phyloP scores from a whole-genome alignment of 2,113 vertebrate genomes.

The Apaloderma vittatum region DNA sequence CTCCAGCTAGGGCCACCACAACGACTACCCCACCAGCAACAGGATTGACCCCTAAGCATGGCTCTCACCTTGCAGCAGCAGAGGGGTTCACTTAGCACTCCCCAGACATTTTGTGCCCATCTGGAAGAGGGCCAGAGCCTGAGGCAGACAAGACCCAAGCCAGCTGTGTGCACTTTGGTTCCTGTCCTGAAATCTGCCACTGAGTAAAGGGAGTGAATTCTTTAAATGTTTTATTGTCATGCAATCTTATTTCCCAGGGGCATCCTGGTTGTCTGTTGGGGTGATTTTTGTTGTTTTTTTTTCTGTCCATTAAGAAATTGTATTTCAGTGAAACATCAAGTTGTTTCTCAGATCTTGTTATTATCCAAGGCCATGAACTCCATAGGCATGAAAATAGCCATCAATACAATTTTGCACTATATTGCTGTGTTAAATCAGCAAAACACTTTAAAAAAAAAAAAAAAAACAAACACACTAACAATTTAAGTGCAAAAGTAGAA shows the following conservation, averaged over 20 bases:
- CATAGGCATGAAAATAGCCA: not conserved
- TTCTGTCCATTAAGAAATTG: not conserved
- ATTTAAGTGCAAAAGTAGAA: not conserved
- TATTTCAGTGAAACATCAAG: not conserved
- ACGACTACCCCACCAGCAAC: not conserved
- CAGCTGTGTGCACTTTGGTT: not conserved
- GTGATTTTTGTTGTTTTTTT: not conserved
- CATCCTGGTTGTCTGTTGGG: not conserved
- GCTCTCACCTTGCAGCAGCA: not conserved
- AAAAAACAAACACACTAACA: not conserved
- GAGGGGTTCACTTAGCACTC: fast-evolving
- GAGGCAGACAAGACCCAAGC: not conserved
- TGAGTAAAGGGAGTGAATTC: not conserved
- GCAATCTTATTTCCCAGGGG: not conserved
- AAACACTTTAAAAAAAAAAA: not conserved
- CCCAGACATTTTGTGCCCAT: not conserved
- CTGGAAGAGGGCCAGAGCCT: not conserved
- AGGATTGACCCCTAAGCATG: fast-evolving
- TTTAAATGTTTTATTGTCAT: not conserved
- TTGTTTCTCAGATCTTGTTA: not conserved
- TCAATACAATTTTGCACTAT: not conserved
- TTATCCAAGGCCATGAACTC: not conserved
- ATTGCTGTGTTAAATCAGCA: not conserved
- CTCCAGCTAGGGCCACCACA: not conserved
- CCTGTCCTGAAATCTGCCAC: not conserved